Percentiles rank a stretch among this genome's conserved stretches.
Evolutionary conservation across 2,113 vertebrate species (phyloP).

Genomic region (Heterochromis multidens): DNA sequence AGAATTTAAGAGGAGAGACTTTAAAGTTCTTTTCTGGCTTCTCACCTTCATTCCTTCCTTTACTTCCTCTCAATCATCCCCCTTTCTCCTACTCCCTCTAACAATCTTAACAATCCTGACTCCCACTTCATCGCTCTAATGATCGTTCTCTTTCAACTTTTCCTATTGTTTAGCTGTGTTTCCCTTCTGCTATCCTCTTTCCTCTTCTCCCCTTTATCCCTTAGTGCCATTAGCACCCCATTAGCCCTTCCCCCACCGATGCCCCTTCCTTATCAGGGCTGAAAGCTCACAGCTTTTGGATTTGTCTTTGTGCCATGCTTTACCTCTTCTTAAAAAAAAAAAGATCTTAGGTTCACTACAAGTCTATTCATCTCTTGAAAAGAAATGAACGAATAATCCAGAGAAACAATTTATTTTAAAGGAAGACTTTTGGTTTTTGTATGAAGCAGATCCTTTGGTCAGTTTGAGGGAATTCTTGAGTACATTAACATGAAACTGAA

Average conservation of each 20-base stretch:
- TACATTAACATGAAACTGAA: not conserved
- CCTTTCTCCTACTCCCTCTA: not conserved
- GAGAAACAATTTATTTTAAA: no score
- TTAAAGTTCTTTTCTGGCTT: not conserved
- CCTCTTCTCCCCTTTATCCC: not conserved
- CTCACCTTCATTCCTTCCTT: not conserved
- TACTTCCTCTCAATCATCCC: not conserved
- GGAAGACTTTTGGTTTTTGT: not conserved
- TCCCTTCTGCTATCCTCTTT: not conserved
- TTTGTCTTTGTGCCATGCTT: not conserved
- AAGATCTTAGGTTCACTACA: not conserved
- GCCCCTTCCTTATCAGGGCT: not conserved
- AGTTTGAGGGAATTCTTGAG: not conserved
- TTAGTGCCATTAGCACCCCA: not conserved
- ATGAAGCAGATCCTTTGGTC: not conserved
- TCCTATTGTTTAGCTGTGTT: not conserved
- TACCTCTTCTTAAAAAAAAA: not conserved
- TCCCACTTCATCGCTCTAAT: constrained; percentile 15
- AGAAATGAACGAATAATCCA: not conserved
- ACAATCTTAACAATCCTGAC: constrained; percentile 1
- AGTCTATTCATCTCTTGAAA: not conserved
- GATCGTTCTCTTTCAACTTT: not conserved
- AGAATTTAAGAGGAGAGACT: not conserved
- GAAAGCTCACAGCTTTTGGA: not conserved
- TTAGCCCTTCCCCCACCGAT: not conserved